Conservation (phyloP, 2,113 vertebrate species). For the Rhinoderma darwinii region DNA sequence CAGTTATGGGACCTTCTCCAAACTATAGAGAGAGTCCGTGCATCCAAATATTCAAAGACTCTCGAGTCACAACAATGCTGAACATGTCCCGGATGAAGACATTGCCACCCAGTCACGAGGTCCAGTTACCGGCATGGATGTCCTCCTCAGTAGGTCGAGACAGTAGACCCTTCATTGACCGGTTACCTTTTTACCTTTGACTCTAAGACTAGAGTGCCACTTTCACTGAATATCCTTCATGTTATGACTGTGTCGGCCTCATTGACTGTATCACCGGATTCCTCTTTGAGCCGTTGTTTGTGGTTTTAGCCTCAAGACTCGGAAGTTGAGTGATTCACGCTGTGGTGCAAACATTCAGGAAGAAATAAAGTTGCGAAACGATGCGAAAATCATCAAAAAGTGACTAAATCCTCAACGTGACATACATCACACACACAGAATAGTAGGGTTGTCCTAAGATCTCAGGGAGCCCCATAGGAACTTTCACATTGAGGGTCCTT, state of each 20-base stretch:
- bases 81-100: too few relatives aligned
- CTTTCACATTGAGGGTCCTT: neutral
- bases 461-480: too few relatives aligned
- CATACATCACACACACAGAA: neutral
- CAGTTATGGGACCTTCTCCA: too few relatives aligned
- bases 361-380: conserved; percentile 12
- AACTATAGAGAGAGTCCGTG: too few relatives aligned
- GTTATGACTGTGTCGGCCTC: neutral
- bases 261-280: neutral
- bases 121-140: too few relatives aligned
- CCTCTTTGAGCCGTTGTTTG: neutral
- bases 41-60: too few relatives aligned
- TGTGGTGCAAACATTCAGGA: conserved; percentile 16
- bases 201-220: neutral
- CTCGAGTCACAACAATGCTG: too few relatives aligned
- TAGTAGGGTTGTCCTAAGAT: neutral
- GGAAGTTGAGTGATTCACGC: conserved; percentile 40
- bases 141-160: too few relatives aligned
- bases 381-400: neutral
- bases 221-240: neutral
- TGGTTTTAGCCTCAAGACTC: conserved; percentile 19
- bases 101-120: too few relatives aligned
- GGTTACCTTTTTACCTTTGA: neutral
- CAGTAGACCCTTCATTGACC: too few relatives aligned
- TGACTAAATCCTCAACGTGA: neutral